Evolutionary conservation across 2,113 vertebrate species (phyloP), one percentile per base, ranked within the genome.

Genomic region (Tangachromis dhanisi): DNA sequence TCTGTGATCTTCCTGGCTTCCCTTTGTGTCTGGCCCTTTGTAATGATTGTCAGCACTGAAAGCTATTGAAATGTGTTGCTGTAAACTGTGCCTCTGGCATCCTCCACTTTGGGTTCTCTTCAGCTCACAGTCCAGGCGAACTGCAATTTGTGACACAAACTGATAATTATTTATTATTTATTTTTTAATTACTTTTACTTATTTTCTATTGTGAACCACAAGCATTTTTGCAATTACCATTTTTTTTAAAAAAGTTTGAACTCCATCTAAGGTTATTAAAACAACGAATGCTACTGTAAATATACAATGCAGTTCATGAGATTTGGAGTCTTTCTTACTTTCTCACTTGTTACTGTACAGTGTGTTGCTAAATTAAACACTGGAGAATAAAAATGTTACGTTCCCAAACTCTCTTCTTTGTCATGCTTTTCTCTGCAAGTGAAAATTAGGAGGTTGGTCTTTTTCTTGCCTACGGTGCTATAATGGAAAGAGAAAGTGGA

Each of bases 361-460:
- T 5, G 17, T 10, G 81, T 59, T 76, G 73, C 68, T 89, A 86
- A 80, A 90, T 91, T 66, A 86, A 87, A 87, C 82, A 55, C 47
- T 29, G 3, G 76, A 84, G 76, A 87, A 82, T 42, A 45, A 76
- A 29, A 80, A 26, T 6, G 26, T 31, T 17, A 9, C 51, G 8
- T 42, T 78, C 49, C 5, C 53, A 3, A n/a, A 26, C 31, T 73
- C 35, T 26, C 31, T n/a, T 35, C 55, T 66, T 81, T 80, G 53
- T 83, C 86, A 40, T 59, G 16, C 2, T 55, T 87, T 83, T 83
- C 40, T 59, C 45, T 29, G 80, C 91, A 90, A 91, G 86, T 88
- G 89, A 47, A 91, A 93, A 93, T 87, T 9, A 87, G 59, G 17
- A 38, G 21, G 51, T 35, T 78, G 13, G 71, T 88, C 10, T 78